A percentile compares a stretch with the other conserved stretches of the same genome.
Conservation (phyloP, 2,888 invertebrate genomes). For the Hofmannophila pseudospretella region DNA sequence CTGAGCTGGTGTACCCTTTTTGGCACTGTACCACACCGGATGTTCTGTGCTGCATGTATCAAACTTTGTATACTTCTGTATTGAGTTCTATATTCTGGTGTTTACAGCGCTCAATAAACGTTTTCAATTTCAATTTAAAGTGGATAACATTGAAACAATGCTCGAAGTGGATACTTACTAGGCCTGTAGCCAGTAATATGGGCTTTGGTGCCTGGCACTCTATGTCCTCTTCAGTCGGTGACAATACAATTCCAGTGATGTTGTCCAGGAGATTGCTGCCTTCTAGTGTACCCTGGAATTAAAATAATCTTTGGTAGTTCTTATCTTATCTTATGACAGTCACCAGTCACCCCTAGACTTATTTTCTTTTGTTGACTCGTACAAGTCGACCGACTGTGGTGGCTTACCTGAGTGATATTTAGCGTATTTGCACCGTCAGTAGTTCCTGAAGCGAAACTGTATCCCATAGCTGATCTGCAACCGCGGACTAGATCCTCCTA, state of each 20-base stretch:
- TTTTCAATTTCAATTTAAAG: too few relatives aligned
- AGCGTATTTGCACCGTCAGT: constrained; percentile 88
- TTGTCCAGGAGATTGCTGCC: constrained; percentile 83
- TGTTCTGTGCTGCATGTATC: too few relatives aligned
- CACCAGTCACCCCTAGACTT: too few relatives aligned
- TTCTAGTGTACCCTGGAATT: constrained; percentile 77
- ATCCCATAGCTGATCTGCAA: constrained; percentile 88
- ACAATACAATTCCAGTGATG: constrained; percentile 79
- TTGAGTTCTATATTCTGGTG: too few relatives aligned
- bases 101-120: too few relatives aligned
- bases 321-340: neutral
- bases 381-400: too few relatives aligned
- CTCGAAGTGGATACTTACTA: constrained; percentile 80
- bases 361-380: too few relatives aligned
- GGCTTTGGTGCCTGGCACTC: constrained; percentile 88
- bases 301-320: too few relatives aligned
- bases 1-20: too few relatives aligned
- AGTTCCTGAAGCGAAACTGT: constrained; percentile 90
- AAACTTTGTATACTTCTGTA: too few relatives aligned
- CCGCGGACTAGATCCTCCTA: constrained; percentile 76
- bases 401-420: constrained; percentile 82
- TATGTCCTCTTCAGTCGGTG: constrained; percentile 80
- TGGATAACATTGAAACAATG: too few relatives aligned
- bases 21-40: too few relatives aligned
- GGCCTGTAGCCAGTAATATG: constrained; percentile 88